These are phyloP conservation scores for Cichlasoma orientale DNA, from an alignment of 2,797 vertebrate species.

Conservation along the genomic window DNA sequence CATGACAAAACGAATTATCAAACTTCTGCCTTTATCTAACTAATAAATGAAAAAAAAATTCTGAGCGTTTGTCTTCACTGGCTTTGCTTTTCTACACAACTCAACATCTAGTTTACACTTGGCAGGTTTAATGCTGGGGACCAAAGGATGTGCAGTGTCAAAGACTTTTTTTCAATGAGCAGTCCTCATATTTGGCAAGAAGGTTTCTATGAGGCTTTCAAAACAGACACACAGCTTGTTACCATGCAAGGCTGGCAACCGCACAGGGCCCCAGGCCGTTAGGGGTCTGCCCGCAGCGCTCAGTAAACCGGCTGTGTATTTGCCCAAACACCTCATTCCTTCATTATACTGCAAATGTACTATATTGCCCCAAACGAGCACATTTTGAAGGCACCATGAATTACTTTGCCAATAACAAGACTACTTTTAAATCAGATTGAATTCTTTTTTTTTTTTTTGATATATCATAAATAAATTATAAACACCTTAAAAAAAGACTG, in stretches of 20 bases:
- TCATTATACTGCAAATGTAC: background rate
- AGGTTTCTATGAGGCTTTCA: background rate
- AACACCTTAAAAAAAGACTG: background rate
- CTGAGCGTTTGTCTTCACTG: background rate
- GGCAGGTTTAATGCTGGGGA: background rate
- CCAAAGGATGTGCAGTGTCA: background rate
- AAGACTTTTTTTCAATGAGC: background rate
- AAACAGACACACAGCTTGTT: background rate
- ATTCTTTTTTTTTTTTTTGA: too few species aligned
- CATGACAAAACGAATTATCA: background rate
- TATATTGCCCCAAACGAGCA: background rate
- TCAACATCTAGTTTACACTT: background rate
- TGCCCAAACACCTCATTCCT: background rate
- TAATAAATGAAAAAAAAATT: too few species aligned
- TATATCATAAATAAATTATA: background rate
- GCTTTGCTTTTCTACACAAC: background rate
- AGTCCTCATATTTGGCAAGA: background rate
- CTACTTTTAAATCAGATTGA: background rate
- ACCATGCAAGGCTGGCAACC: background rate
- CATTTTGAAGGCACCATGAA: background rate
- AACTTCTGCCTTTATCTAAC: background rate
- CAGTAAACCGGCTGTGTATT: background rate
- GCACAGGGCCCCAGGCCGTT: background rate
- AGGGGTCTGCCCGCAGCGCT: background rate
- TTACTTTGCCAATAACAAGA: background rate